These are phyloP conservation scores for Trichechus manatus DNA, from an alignment of 2,113 vertebrate species.

Conservation along the genomic window DNA sequence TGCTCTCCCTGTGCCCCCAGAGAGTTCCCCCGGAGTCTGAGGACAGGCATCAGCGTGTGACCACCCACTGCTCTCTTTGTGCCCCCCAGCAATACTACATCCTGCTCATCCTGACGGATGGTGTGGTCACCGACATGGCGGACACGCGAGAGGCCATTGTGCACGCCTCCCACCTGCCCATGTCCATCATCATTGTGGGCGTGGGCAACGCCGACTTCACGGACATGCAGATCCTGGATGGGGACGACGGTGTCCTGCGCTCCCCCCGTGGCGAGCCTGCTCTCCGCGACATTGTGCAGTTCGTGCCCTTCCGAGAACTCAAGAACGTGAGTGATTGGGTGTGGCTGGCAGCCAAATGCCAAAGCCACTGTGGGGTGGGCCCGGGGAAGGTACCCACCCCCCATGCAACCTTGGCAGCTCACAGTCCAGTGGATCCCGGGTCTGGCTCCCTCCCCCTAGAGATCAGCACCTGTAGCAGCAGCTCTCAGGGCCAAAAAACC, in stretches of 20 bases:
- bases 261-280: constrained; percentile 95
- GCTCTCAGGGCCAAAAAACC: neutral
- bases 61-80: too few species aligned
- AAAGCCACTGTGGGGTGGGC: neutral
- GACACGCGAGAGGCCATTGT: constrained; percentile 97
- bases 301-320: constrained; percentile 97
- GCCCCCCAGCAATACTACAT: constrained; percentile 94
- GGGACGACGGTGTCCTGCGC: constrained; percentile 93
- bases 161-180: constrained; percentile 94
- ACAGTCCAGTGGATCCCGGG: neutral
- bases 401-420: neutral
- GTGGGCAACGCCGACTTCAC: constrained; percentile 98
- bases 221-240: constrained; percentile 97
- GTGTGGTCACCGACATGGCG: constrained; percentile 96
- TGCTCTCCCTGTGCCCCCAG: neutral
- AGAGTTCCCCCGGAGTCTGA: neutral
- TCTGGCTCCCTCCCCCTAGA: rapidly evolving
- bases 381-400: neutral
- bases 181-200: constrained; percentile 97
- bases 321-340: constrained; percentile 92
- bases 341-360: rapidly evolving
- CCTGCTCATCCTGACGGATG: constrained; percentile 96
- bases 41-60: neutral
- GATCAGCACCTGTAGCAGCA: neutral
- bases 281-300: constrained; percentile 96